phyloP scores from a whole-genome alignment of 2,888 invertebrate genomes.

The Parnassius apollo region DNA sequence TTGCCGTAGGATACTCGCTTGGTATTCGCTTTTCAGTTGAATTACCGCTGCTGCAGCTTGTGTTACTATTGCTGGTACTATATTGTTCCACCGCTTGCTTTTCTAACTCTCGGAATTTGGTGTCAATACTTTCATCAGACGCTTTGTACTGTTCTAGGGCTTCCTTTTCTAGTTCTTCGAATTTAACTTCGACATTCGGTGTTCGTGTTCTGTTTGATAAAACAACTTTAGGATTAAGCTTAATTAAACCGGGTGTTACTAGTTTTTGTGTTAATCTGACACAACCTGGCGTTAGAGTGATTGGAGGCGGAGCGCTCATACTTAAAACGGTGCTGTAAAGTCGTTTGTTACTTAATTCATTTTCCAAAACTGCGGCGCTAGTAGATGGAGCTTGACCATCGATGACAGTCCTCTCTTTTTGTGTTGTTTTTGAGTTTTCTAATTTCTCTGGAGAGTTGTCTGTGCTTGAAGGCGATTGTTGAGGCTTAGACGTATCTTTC shows the following conservation, averaged over 20 bases:
- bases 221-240: conserved; percentile 67
- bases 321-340: conserved; percentile 79
- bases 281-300: conserved; percentile 52
- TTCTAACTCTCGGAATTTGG: conserved; percentile 83
- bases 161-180: conserved; percentile 81
- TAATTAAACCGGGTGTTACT: conserved; percentile 62
- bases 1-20: conserved; percentile 44
- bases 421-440: conserved; percentile 39
- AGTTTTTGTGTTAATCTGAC: conserved; percentile 65
- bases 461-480: conserved; percentile 34
- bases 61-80: conserved; percentile 74
- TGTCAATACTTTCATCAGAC: conserved; percentile 80
- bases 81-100: conserved; percentile 85
- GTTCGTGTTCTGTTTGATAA: conserved; percentile 57
- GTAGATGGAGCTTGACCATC: conserved; percentile 61
- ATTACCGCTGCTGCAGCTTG: conserved; percentile 71
- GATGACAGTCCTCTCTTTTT: conserved; percentile 42
- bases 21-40: conserved; percentile 58
- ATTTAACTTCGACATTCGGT: conserved; percentile 62
- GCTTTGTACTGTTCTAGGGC: conserved; percentile 82
- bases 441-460: conserved; percentile 33
- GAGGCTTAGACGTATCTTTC: conserved; percentile 14
- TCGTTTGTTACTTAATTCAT: conserved; percentile 64
- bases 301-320: conserved; percentile 63
- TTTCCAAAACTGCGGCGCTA: conserved; percentile 56